Conservation (phyloP, 2,888 invertebrate genomes). For the Incurvaria masculella region DNA sequence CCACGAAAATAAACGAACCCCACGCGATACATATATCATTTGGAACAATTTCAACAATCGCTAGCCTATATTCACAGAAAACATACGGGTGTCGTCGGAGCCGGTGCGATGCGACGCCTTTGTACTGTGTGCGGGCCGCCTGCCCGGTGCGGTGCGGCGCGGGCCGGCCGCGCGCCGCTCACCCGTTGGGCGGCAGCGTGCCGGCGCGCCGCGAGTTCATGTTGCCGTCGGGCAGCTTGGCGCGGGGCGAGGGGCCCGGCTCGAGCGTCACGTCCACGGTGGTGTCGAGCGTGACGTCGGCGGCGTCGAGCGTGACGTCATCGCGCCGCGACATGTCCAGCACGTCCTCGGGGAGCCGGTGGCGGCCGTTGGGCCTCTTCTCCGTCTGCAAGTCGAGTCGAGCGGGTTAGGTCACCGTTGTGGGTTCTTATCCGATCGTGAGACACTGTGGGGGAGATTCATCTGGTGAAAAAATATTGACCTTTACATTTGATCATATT, state of each 20-base stretch:
- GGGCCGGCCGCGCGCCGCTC: constrained; percentile 18
- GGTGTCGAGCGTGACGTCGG: constrained; percentile 34
- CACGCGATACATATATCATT: too few species aligned
- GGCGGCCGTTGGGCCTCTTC: constrained; percentile 41
- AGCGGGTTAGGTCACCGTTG: constrained; percentile 14
- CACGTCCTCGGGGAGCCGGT: constrained; percentile 28
- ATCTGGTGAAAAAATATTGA: too few species aligned
- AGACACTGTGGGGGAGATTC: constrained; percentile 7
- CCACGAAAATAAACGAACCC: too few species aligned
- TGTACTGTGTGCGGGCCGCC: constrained; percentile 29
- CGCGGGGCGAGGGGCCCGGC: constrained; percentile 24
- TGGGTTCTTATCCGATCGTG: constrained; percentile 10
- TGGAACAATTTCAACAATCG: too few species aligned
- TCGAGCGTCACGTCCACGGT: constrained; percentile 26
- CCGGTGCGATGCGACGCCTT: not conserved
- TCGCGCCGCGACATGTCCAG: constrained; percentile 35
- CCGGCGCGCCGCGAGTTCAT: constrained; percentile 48
- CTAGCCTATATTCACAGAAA: too few species aligned
- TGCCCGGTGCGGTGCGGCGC: constrained; percentile 36
- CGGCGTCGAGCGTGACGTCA: constrained; percentile 33
- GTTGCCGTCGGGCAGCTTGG: constrained; percentile 45
- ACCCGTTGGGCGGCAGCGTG: constrained; percentile 49
- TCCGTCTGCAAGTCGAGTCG: constrained; percentile 27
- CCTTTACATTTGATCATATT: too few species aligned
- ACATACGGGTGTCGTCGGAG: too few species aligned